phyloP scores from a whole-genome alignment of 2,797 vertebrate genomes.

The Pipistrellus kuhlii region DNA sequence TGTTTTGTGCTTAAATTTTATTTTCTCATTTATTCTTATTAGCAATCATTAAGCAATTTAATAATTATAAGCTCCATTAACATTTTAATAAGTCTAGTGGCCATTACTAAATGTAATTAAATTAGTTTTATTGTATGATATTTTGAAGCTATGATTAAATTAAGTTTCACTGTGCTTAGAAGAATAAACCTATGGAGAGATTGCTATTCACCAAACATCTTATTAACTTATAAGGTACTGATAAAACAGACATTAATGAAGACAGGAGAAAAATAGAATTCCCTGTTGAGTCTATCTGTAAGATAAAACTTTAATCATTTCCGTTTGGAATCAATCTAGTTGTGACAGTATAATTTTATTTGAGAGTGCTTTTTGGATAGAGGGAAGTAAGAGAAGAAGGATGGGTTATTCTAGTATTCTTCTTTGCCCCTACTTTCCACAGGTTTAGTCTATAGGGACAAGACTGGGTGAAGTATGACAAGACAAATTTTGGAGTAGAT shows the following conservation, averaged over 20 bases:
- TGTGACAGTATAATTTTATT: conserved; percentile 46
- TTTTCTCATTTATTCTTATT: conserved; percentile 91
- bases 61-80: conserved; percentile 93
- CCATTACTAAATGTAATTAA: conserved; percentile 91
- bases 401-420: not conserved
- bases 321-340: conserved; percentile 45
- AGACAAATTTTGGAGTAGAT: not conserved
- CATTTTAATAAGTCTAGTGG: conserved; percentile 92
- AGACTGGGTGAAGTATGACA: not conserved
- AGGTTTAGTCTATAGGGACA: rapidly evolving
- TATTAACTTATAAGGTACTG: conserved; percentile 84
- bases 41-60: conserved; percentile 90
- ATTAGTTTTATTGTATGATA: conserved; percentile 90
- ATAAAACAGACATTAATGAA: conserved; percentile 81
- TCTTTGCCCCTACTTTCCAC: not conserved
- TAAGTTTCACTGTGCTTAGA: conserved; percentile 89
- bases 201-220: conserved; percentile 79
- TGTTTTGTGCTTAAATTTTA: conserved; percentile 90
- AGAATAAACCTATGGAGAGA: conserved; percentile 87
- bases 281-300: conserved; percentile 75
- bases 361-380: conserved; percentile 2
- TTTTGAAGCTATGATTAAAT: conserved; percentile 91
- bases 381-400: not conserved
- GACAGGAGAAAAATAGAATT: conserved; percentile 76
- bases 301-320: conserved; percentile 68